Evolutionary conservation across 2,797 vertebrate species (phyloP).

Genomic region (Acrossocheilus fasciatus): DNA sequence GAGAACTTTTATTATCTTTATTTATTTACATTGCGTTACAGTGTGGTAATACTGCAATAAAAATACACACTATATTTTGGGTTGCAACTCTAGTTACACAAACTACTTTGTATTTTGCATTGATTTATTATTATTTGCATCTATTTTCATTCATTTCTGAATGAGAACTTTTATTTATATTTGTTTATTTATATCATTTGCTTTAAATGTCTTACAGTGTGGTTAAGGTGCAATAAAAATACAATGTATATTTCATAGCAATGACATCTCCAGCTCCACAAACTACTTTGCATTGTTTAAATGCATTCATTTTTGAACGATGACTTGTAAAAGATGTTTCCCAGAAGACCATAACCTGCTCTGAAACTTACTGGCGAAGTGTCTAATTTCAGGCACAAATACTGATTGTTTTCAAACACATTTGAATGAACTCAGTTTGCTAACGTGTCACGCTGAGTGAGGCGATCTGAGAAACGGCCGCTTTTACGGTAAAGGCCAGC

Average conservation of each 20-base stretch:
- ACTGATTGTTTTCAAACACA: not conserved
- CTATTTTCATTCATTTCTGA: not conserved
- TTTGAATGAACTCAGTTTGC: not conserved
- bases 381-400: not conserved
- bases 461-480: not conserved
- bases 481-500: conserved; percentile 57
- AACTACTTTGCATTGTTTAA: not conserved
- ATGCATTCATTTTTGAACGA: not conserved
- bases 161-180: not conserved
- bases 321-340: not conserved
- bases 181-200: not conserved
- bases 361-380: not conserved
- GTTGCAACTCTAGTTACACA: not conserved
- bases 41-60: not conserved
- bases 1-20: not conserved
- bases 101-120: not conserved
- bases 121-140: not conserved
- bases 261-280: not conserved
- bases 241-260: not conserved
- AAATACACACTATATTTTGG: not conserved
- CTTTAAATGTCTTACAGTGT: not conserved
- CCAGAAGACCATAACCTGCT: not conserved
- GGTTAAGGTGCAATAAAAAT: not conserved
- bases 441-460: conserved; percentile 4
- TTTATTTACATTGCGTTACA: not conserved